phyloP scores from a whole-genome alignment of 2,113 vertebrate species.

The Athene cunicularia region DNA sequence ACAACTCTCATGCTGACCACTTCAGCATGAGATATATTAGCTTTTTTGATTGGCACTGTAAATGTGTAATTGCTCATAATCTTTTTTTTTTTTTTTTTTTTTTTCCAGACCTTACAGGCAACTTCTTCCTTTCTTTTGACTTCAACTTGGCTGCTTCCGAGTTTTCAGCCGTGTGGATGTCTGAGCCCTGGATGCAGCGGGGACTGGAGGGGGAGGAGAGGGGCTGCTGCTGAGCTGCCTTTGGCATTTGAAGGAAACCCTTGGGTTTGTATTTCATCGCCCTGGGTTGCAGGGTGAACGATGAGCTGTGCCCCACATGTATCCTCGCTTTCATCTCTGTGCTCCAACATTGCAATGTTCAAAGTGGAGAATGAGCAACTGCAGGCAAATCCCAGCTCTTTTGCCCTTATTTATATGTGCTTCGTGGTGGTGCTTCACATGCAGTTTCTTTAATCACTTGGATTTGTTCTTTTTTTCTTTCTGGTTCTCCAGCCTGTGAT shows the following conservation, averaged over 20 bases:
- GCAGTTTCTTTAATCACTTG: neutral
- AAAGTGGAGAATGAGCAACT: neutral
- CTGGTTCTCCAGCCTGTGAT: neutral
- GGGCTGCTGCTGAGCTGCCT: neutral
- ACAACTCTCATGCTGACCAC: slow-evolving; percentile 26
- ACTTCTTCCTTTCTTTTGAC: neutral
- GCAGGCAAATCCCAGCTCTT: neutral
- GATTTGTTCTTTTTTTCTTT: neutral
- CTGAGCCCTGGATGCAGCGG: neutral
- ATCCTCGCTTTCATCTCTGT: neutral
- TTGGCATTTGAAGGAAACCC: neutral
- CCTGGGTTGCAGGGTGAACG: neutral
- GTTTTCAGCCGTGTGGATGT: neutral
- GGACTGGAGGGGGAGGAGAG: neutral
- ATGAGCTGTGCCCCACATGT: neutral
- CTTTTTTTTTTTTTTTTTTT: neutral
- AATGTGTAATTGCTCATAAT: slow-evolving; percentile 48
- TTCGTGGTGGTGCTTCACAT: neutral
- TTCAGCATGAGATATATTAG: slow-evolving; percentile 49
- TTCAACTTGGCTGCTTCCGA: neutral
- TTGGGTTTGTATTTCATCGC: neutral
- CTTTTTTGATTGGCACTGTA: slow-evolving; percentile 40
- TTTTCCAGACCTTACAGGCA: neutral
- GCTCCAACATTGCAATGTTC: neutral
- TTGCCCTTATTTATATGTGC: neutral